These are phyloP conservation scores for Bos javanicus DNA, from an alignment of 2,113 vertebrate genomes.

Conservation along the genomic window DNA sequence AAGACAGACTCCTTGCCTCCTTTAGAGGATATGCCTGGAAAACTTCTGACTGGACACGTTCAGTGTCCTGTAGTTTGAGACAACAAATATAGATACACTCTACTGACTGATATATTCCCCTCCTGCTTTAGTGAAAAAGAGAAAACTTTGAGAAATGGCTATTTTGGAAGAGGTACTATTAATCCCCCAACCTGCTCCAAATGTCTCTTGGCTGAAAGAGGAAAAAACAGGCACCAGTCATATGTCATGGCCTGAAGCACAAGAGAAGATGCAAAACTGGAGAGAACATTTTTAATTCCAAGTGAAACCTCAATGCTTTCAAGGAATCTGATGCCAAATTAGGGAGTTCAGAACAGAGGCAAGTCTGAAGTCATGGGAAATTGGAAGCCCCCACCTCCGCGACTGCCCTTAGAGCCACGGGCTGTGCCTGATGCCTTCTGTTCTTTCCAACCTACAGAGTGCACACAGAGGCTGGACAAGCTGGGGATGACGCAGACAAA, in stretches of 20 bases:
- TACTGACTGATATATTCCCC: not conserved
- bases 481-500: not conserved
- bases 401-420: not conserved
- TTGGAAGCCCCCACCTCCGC: not conserved
- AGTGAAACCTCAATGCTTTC: not conserved
- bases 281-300: not conserved
- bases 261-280: not conserved
- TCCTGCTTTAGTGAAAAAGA: not conserved
- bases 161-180: not conserved
- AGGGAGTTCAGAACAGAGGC: not conserved
- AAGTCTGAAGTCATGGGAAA: not conserved
- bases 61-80: not conserved
- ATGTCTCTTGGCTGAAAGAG: not conserved
- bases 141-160: not conserved
- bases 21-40: not conserved
- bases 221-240: not conserved
- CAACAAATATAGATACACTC: not conserved
- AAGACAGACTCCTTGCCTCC: not conserved
- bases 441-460: not conserved
- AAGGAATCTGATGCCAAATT: not conserved
- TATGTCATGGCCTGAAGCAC: not conserved
- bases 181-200: not conserved
- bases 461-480: not conserved
- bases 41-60: not conserved
- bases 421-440: not conserved